phyloP scores from a whole-genome alignment of 2,113 vertebrate species.

The Vimba vimba region DNA sequence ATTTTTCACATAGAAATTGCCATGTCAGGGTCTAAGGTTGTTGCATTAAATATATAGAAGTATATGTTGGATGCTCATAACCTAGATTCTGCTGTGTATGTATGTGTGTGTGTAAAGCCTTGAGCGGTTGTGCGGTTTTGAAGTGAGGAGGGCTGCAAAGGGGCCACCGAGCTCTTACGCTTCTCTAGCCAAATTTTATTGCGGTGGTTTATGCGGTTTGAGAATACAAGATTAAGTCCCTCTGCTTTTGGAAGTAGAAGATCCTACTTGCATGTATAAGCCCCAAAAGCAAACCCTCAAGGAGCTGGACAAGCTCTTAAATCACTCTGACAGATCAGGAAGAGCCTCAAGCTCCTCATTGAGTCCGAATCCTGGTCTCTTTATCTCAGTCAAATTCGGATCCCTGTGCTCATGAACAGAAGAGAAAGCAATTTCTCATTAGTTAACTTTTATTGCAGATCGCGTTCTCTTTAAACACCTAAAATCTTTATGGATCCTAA shows the following conservation, averaged over 20 bases:
- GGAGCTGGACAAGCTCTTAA: constrained; percentile 28
- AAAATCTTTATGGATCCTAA: neutral
- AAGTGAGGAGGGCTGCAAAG: neutral
- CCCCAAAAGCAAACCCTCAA: constrained; percentile 17
- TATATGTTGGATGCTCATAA: constrained; percentile 24
- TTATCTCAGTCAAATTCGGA: neutral
- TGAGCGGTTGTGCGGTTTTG: constrained; percentile 33
- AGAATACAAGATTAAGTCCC: constrained; percentile 12
- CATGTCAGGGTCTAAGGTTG: neutral
- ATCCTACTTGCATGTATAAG: constrained; percentile 26
- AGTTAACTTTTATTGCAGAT: neutral
- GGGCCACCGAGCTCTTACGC: neutral
- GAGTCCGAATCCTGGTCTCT: neutral
- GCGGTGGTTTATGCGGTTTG: neutral
- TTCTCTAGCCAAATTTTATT: neutral
- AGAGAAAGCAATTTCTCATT: neutral
- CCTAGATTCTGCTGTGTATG: constrained; percentile 38
- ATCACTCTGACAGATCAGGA: constrained; percentile 41
- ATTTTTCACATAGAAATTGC: neutral
- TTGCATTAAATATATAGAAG: neutral
- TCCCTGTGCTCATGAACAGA: neutral
- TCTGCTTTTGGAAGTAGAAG: neutral
- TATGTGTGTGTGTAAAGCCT: constrained; percentile 6
- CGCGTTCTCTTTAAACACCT: neutral
- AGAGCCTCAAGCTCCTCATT: constrained; percentile 1